These are phyloP conservation scores for Betta splendens DNA, from an alignment of 2,797 vertebrate genomes.

Conservation along the genomic window DNA sequence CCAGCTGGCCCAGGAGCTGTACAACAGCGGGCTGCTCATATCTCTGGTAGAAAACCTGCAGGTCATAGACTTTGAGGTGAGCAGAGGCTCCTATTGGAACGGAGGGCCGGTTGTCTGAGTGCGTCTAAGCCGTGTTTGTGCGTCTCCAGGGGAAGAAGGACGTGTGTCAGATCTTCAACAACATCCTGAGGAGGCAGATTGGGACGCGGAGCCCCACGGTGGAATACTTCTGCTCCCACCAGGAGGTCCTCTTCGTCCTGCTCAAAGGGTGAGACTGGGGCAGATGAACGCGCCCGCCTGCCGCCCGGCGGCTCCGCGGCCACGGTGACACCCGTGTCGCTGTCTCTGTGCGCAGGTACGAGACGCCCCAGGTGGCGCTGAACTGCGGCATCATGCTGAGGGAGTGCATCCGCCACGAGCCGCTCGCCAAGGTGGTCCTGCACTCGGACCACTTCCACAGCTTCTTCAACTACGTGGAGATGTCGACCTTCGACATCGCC, in stretches of 20 bases:
- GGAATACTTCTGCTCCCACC: slow-evolving; percentile 94
- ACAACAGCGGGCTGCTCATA: slow-evolving; percentile 92
- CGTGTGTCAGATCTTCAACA: slow-evolving; percentile 98
- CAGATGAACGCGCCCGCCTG: neutral
- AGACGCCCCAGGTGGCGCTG: slow-evolving; percentile 91
- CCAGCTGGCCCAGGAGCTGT: slow-evolving; percentile 94
- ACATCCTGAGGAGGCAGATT: slow-evolving; percentile 97
- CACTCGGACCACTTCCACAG: slow-evolving; percentile 89
- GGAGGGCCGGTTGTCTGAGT: neutral
- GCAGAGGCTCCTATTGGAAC: slow-evolving; percentile 4
- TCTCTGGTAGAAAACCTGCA: slow-evolving; percentile 92
- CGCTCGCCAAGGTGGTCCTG: slow-evolving; percentile 91
- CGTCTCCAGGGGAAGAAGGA: slow-evolving; percentile 93
- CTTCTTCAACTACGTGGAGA: slow-evolving; percentile 96
- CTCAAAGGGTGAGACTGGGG: slow-evolving; percentile 88
- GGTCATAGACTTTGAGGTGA: slow-evolving; percentile 96
- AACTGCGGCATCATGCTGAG: slow-evolving; percentile 97
- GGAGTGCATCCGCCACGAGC: slow-evolving; percentile 95
- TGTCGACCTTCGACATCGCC: slow-evolving; percentile 98
- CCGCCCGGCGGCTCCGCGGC: neutral
- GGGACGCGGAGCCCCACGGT: slow-evolving; percentile 94
- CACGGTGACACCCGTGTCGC: neutral
- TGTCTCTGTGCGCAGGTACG: slow-evolving; percentile 81
- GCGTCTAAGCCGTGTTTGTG: neutral
- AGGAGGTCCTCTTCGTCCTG: slow-evolving; percentile 93